Evolutionary conservation across 2,797 vertebrate genomes (phyloP).

Genomic region (Halcyon leucocephala): DNA sequence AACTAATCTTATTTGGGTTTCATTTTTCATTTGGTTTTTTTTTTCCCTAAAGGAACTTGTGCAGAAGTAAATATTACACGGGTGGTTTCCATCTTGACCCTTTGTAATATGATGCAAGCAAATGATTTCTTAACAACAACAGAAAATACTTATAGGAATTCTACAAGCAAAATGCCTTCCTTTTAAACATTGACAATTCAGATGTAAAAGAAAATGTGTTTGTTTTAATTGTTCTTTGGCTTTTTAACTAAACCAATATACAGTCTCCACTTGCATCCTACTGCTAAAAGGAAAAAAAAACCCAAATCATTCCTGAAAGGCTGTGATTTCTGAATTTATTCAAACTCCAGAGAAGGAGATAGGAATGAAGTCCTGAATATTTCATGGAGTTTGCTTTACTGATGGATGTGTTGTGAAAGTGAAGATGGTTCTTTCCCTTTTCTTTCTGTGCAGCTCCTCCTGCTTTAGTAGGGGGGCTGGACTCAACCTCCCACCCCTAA

Average conservation of each 20-base stretch:
- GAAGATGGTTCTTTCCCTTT: neutral
- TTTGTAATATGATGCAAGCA: neutral
- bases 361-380: neutral
- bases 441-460: neutral
- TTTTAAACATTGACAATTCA: neutral
- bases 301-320: neutral
- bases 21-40: neutral
- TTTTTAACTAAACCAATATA: neutral
- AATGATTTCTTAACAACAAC: neutral
- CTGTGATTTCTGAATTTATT: neutral
- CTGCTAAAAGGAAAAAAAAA: neutral
- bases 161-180: neutral
- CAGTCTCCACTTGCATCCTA: neutral
- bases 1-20: neutral
- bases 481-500: too few species aligned
- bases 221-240: neutral
- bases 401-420: neutral
- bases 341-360: neutral
- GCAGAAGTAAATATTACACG: neutral
- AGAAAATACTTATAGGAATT: neutral
- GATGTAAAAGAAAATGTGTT: neutral
- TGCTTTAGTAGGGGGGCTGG: neutral
- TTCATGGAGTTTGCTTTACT: neutral
- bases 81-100: neutral
- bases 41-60: neutral